These are phyloP conservation scores for Panthera leo DNA, from an alignment of 2,113 vertebrate species.

Conservation along the genomic window DNA sequence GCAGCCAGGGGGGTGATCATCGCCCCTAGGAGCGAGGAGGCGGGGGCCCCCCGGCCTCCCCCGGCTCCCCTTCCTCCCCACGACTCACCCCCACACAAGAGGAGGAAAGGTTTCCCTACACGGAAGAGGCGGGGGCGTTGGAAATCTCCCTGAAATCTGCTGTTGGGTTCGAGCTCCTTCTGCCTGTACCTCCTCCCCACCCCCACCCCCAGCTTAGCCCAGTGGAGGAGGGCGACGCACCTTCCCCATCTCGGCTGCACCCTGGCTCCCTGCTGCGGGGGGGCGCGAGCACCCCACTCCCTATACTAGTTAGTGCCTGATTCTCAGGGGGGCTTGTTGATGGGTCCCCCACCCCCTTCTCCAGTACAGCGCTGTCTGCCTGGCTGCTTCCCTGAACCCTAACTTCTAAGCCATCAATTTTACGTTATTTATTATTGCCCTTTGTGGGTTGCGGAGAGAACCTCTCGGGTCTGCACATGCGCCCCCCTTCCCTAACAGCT, in stretches of 20 bases:
- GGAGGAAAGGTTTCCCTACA: conserved; percentile 78
- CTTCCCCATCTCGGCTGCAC: conserved; percentile 43
- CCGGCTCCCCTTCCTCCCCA: conserved; percentile 11
- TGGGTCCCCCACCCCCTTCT: conserved; percentile 43
- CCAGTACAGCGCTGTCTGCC: conserved; percentile 73
- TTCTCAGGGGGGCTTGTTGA: neutral
- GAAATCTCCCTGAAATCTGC: conserved; percentile 77
- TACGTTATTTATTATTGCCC: conserved; percentile 61
- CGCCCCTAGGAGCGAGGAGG: conserved; percentile 37
- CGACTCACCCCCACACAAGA: conserved; percentile 73
- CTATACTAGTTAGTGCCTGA: conserved; percentile 80
- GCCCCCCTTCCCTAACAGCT: neutral
- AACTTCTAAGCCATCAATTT: conserved; percentile 75
- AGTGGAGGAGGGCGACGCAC: neutral
- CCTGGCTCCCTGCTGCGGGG: conserved; percentile 36
- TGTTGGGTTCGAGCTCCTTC: neutral
- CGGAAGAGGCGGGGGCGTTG: conserved; percentile 81
- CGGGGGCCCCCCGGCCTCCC: neutral
- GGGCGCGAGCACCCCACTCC: conserved; percentile 51
- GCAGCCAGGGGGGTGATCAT: conserved; percentile 69
- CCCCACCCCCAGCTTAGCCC: conserved; percentile 60
- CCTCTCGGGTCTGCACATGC: conserved; percentile 32
- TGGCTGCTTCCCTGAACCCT: conserved; percentile 68
- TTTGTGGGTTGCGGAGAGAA: neutral
- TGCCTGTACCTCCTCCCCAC: conserved; percentile 33